phyloP scores from a whole-genome alignment of 2,797 vertebrate genomes.

The Phoebastria nigripes region DNA sequence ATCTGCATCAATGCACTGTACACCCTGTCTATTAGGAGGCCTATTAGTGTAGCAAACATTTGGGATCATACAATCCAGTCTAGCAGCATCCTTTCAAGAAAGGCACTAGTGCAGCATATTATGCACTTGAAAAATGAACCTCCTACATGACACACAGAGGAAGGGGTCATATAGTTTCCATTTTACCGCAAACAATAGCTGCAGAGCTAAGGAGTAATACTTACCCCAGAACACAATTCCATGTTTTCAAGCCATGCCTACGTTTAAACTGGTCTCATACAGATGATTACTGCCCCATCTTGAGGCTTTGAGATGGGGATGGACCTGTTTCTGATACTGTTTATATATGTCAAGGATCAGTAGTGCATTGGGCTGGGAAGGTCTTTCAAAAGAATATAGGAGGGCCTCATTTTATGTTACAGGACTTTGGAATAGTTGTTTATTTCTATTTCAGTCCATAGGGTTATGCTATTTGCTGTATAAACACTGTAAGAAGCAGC shows the following conservation, averaged over 20 bases:
- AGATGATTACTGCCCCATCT: neutral
- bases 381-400: neutral
- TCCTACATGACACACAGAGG: neutral
- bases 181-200: neutral
- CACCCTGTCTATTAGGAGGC: neutral
- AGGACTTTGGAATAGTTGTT: neutral
- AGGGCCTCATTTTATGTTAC: neutral
- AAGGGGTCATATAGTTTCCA: neutral
- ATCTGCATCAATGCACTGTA: slow-evolving; percentile 21
- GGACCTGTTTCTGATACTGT: neutral
- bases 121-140: neutral
- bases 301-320: neutral
- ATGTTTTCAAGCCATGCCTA: neutral
- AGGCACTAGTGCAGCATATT: neutral
- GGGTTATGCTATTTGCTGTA: neutral
- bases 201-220: neutral
- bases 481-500: neutral
- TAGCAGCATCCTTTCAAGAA: slow-evolving; percentile 21
- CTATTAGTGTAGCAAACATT: slow-evolving; percentile 39
- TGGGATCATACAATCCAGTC: neutral
- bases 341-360: neutral
- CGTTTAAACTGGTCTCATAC: neutral
- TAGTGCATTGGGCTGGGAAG: neutral
- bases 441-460: neutral
- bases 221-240: neutral